Percentiles rank a stretch among this genome's conserved stretches.
Conservation (phyloP, 2,113 vertebrate genomes). For the Steatornis caripensis region DNA sequence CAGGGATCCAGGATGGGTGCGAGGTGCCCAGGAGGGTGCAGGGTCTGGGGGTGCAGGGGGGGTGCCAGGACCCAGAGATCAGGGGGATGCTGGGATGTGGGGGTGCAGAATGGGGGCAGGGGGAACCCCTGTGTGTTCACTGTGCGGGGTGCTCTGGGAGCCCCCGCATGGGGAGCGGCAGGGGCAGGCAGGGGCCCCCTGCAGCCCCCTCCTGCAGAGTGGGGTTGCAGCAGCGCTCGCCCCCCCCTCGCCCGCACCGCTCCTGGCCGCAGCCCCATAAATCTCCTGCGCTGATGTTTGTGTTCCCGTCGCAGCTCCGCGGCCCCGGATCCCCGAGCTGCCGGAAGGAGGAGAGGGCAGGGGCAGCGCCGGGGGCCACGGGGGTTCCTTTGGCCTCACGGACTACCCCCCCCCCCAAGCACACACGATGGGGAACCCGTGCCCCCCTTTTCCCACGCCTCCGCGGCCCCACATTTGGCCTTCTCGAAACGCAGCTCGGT, state of each 20-base stretch:
- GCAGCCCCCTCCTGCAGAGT: neutral
- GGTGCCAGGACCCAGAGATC: neutral
- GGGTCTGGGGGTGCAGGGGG: neutral
- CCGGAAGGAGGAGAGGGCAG: too few relatives aligned
- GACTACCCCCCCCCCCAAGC: neutral
- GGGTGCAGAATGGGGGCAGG: fast-evolving
- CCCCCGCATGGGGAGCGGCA: fast-evolving
- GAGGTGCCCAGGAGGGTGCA: neutral
- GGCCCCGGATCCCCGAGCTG: neutral
- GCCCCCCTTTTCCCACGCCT: neutral
- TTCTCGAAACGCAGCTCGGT: neutral
- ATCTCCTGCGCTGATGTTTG: neutral
- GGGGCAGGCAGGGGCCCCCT: fast-evolving
- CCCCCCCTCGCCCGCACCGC: neutral
- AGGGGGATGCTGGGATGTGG: too few relatives aligned
- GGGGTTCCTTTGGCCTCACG: neutral
- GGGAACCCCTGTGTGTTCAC: too few relatives aligned
- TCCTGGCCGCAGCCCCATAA: neutral
- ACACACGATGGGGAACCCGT: neutral
- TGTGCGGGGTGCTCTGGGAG: neutral
- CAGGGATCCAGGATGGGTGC: neutral
- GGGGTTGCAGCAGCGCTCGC: neutral
- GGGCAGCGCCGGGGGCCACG: neutral
- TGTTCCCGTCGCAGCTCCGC: neutral
- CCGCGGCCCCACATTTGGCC: fast-evolving